A percentile compares a stretch with the other conserved stretches of the same genome.
These are phyloP conservation scores for Agapostemon virescens DNA, from an alignment of 2,888 invertebrate species.

Conservation along the genomic window DNA sequence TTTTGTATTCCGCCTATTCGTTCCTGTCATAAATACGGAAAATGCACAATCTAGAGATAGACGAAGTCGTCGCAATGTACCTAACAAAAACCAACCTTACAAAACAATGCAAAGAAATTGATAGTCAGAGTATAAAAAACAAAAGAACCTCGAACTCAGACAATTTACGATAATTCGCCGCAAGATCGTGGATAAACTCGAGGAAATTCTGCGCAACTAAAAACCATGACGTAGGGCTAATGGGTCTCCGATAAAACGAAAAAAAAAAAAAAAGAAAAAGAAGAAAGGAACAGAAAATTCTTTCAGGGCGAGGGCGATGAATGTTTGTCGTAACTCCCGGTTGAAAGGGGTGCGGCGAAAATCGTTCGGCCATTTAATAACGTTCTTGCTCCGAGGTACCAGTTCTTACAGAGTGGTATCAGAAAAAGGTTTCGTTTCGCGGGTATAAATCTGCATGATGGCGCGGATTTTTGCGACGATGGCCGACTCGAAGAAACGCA, in stretches of 20 bases:
- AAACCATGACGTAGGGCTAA: neutral
- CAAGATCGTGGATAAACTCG: neutral
- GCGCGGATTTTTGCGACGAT: conserved; percentile 43
- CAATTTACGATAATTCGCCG: neutral
- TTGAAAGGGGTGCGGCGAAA: conserved; percentile 37
- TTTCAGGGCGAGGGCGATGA: neutral
- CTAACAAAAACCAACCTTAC: neutral
- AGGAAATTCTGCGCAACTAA: neutral
- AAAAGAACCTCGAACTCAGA: neutral
- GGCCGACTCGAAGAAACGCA: conserved; percentile 4
- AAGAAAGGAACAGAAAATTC: neutral
- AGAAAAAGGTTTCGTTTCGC: conserved; percentile 51
- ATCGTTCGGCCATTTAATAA: conserved; percentile 55
- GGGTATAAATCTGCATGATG: conserved; percentile 63
- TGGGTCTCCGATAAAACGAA: neutral
- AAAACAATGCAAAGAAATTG: neutral
- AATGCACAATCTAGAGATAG: too few relatives aligned
- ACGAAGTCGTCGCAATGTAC: neutral
- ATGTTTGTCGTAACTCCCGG: conserved; percentile 32
- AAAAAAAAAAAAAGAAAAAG: neutral
- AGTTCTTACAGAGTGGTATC: conserved; percentile 39
- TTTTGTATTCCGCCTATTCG: neutral
- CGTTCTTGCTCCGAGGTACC: conserved; percentile 41
- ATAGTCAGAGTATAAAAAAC: too few relatives aligned
- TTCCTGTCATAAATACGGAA: too few relatives aligned